A percentile compares a stretch with the other conserved stretches of the same genome.
These are phyloP conservation scores for Sinocyclocheilus rhinocerous DNA, from an alignment of 2,113 vertebrate genomes.

Conservation along the genomic window DNA sequence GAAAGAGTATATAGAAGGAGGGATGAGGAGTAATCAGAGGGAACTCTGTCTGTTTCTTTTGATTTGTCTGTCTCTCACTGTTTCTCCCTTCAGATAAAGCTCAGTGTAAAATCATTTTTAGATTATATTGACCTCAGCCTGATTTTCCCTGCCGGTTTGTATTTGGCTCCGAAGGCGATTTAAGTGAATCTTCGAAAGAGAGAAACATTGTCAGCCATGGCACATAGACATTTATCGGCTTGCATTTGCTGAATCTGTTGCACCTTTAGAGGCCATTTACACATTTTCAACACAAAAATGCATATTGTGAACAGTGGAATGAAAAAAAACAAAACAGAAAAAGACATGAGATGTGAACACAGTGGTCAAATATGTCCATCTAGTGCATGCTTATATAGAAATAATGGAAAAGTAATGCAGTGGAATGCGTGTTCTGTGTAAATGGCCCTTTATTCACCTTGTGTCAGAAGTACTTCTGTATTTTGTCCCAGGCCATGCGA, in stretches of 20 bases:
- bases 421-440: neutral
- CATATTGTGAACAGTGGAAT: neutral
- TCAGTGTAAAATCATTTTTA: conserved; percentile 25
- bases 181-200: conserved; percentile 15
- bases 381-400: neutral
- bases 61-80: conserved; percentile 45
- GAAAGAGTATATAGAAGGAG: conserved; percentile 21
- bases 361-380: neutral
- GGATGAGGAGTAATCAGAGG: conserved; percentile 39
- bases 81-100: conserved; percentile 30
- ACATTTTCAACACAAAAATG: neutral
- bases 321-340: no score
- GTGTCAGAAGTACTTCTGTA: neutral
- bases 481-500: neutral
- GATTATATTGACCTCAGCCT: conserved; percentile 35
- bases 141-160: conserved; percentile 23
- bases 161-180: conserved; percentile 4
- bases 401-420: neutral
- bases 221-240: neutral
- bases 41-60: conserved; percentile 64
- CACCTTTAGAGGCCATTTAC: neutral
- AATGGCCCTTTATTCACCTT: neutral
- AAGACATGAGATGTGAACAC: neutral
- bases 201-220: neutral
- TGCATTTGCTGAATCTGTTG: neutral